Base-by-base conservation (phyloP, 2,888 invertebrate species). In the Ophioninae sp. region DNA sequence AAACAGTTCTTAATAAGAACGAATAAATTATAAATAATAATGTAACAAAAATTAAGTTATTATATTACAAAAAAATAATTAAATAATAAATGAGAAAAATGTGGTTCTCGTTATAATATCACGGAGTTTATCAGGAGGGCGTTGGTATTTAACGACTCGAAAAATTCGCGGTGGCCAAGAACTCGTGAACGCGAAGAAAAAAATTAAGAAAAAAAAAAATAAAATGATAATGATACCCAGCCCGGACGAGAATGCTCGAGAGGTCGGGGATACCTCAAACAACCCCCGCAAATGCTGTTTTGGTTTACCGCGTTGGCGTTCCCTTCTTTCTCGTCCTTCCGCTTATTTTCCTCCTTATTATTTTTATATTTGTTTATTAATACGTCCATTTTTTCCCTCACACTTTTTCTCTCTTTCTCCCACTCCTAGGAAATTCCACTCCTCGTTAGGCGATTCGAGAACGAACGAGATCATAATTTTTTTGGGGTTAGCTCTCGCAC, bases 171-270 rank as follows among this genome's bases (percentile, higher is more conserved):
- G 81, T 86, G 82, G 79, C 80, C 83, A 83, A 62, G 78, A 76
- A 77, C 81, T 86, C 81, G 84, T 76, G 77, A 85, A 84, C 70
- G 73, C 64, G 87, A 65, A 39, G n/a, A 65, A 30, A 30, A 44
- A 44, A 44, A 44, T 44, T 13, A 44, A 10, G 44, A 39, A 59
- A 39, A 30, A 72, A 73, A 61, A 37, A 88, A 90, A 91, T 91
- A 89, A 89, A 90, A 89, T 90, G 90, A 91, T 91, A 91, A 91
- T 91, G 91, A 91, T 89, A 90, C 90, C 86, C 85, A 50, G 13
- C 68, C 84, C 73, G 75, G 70, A 41, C 44, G 76, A 20, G 65
- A 78, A 74, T 69, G 30, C 50, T 67, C 39, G 23, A 57, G 8
- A 76, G 30, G 6, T 50, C 23, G 65, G 37, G 68, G 69, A 56